These are phyloP conservation scores for Meta bourneti DNA, from an alignment of 2,888 invertebrate species.

Conservation along the genomic window DNA sequence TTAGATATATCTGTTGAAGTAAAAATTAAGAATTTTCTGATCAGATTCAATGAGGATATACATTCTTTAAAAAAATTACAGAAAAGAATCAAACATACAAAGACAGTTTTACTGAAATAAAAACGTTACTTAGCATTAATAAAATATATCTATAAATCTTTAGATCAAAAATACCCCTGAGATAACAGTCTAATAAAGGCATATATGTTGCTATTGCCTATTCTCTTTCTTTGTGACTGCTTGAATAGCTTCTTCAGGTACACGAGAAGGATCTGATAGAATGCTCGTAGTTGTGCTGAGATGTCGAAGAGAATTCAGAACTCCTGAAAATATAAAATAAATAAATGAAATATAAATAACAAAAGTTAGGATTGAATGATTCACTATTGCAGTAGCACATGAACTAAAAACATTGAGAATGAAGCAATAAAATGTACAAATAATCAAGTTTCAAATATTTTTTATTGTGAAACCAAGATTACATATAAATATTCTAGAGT, in stretches of 20 bases:
- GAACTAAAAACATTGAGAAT: too few relatives aligned
- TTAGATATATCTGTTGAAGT: not conserved
- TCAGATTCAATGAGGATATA: not conserved
- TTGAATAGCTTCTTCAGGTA: slow-evolving; percentile 93
- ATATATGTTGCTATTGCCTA: slow-evolving; percentile 27
- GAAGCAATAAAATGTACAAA: too few relatives aligned
- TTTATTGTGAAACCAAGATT: too few relatives aligned
- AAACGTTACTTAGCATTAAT: slow-evolving; percentile 4
- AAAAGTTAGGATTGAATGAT: too few relatives aligned
- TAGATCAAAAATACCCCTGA: slow-evolving; percentile 41
- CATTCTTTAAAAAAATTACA: too few relatives aligned
- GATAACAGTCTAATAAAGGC: slow-evolving; percentile 10
- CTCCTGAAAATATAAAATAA: slow-evolving; percentile 84
- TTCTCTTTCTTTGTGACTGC: slow-evolving; percentile 83
- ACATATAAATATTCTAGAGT: too few relatives aligned
- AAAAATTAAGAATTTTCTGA: not conserved
- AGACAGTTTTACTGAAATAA: not conserved
- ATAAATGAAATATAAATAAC: too few relatives aligned
- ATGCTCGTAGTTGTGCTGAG: slow-evolving; percentile 96
- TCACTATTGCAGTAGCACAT: too few relatives aligned
- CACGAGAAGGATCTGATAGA: slow-evolving; percentile 90
- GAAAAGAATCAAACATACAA: not conserved
- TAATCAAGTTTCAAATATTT: too few relatives aligned
- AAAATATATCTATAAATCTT: slow-evolving; percentile 3
- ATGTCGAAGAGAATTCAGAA: slow-evolving; percentile 92